phyloP scores from a whole-genome alignment of 1,140 invertebrate genomes.

The Diorhabda carinulata region DNA sequence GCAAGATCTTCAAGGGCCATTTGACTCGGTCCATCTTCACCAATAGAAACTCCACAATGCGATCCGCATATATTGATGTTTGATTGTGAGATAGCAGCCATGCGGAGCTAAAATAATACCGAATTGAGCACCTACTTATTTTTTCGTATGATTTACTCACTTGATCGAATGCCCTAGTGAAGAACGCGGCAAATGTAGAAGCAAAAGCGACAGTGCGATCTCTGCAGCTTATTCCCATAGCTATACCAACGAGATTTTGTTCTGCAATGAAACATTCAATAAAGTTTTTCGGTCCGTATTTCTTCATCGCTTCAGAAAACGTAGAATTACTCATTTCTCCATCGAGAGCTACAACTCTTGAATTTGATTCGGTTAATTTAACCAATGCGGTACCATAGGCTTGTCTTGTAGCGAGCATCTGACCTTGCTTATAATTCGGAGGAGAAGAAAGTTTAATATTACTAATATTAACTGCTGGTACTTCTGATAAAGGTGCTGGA shows the following conservation, averaged over 20 bases:
- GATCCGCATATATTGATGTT: conserved; percentile 97
- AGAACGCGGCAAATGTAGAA: conserved; percentile 97
- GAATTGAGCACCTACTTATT: conserved; percentile 16
- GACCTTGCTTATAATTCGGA: conserved; percentile 79
- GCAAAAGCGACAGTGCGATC: conserved; percentile 86
- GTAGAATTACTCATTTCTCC: conserved; percentile 99
- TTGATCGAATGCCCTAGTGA: conserved; percentile 93
- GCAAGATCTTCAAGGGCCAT: conserved; percentile 98
- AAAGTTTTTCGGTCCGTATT: conserved; percentile 70
- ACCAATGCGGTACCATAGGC: conserved; percentile 86
- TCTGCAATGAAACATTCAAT: conserved; percentile 99
- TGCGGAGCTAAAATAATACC: conserved; percentile 70
- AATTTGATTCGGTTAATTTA: conserved; percentile 81
- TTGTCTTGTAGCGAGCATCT: conserved; percentile 83
- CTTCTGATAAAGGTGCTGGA: conserved; percentile 61
- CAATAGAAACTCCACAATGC: conserved; percentile 93
- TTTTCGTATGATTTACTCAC: conserved; percentile 44
- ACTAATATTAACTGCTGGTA: conserved; percentile 66
- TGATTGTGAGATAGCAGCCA: conserved; percentile 97
- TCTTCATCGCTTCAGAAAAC: conserved; percentile 87
- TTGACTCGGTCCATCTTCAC: conserved; percentile 96
- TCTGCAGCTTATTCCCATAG: conserved; percentile 85
- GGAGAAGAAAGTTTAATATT: conserved; percentile 75
- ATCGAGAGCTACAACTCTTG: conserved; percentile 86
- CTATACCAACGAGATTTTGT: conserved; percentile 96